Evolutionary conservation across 2,797 vertebrate genomes (phyloP), one percentile per base, ranked within the genome.

Genomic region (Chromobotia macracanthus): DNA sequence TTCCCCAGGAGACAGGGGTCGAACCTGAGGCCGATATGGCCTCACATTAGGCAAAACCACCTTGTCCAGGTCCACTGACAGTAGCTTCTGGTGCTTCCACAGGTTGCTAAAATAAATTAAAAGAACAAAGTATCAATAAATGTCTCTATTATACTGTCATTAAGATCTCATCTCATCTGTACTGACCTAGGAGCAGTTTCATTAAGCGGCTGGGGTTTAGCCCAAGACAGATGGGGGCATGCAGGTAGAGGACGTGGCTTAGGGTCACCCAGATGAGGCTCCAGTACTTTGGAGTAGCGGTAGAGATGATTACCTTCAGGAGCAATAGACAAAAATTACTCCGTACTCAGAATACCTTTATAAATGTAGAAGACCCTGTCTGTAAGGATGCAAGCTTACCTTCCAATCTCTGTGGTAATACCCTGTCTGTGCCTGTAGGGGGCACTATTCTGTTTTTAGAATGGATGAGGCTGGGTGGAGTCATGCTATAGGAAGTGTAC

Each of bases 71-170:
- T 99, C 97, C 51, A 99, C 96, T 0, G 97, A 97, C 65, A 99
- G 92, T 63, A 99, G 91, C 87, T 99, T 99, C 79, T 98, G 98
- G 90, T 99, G 97, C 88, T 99, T 99, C 98, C 97, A 99, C 82
- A 99, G 94, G 87, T 98, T 99, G 91, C 97, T 99, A 88, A 66
- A 56, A 46, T 50, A 8, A 55, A 25, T 68, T 18, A 18, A 55
- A 48, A 46, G 38, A 1, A 8, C 7, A 35, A 66, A n/a, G n/a
- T n/a, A n/a, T n/a, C n/a, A n/a, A n/a, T 31, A 31, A 31, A 1
- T 31, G 31, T 31, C 31, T 31, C 31, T 31, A 60, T 18, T 28
- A 31, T 13, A 21, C 12, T 16, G n/a, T 16, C 12, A 8, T 16
- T 35, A 28, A 41, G 21, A 79, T 25, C 3, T 0, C 0, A 41